Percentiles rank a stretch among this genome's conserved stretches.
These are phyloP conservation scores for Ictidomys tridecemlineatus DNA, from an alignment of 2,113 vertebrate genomes.

Conservation along the genomic window DNA sequence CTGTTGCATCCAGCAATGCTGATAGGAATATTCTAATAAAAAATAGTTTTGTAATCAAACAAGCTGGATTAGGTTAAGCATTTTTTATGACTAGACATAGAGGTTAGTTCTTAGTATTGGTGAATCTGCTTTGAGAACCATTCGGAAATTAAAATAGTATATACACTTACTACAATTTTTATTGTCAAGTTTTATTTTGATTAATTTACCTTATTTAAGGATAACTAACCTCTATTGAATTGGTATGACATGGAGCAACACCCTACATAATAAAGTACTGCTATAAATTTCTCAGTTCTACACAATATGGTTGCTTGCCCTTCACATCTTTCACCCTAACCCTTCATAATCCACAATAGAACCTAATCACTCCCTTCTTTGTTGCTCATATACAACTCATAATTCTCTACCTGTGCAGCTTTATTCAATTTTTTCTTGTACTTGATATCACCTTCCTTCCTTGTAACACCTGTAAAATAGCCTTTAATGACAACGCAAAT, in stretches of 20 bases:
- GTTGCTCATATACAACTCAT: neutral
- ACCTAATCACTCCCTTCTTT: neutral
- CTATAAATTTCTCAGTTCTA: neutral
- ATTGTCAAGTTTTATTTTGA: neutral
- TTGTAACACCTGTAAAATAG: neutral
- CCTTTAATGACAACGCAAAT: neutral
- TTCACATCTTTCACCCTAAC: neutral
- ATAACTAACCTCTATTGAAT: neutral
- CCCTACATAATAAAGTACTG: neutral
- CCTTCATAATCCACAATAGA: neutral
- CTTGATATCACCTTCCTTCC: neutral
- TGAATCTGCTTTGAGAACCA: neutral
- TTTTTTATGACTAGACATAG: neutral
- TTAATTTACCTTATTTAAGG: slow-evolving; percentile 33
- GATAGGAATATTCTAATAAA: neutral
- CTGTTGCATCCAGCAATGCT: neutral
- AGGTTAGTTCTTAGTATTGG: neutral
- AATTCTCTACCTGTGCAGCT: neutral
- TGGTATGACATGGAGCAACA: neutral
- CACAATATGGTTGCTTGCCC: neutral
- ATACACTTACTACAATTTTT: neutral
- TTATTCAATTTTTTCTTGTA: neutral
- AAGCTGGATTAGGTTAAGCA: neutral
- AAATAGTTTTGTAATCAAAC: neutral
- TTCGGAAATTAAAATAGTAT: neutral